These are phyloP conservation scores for Lysandra bellargus DNA, from an alignment of 2,888 invertebrate species.

Conservation along the genomic window DNA sequence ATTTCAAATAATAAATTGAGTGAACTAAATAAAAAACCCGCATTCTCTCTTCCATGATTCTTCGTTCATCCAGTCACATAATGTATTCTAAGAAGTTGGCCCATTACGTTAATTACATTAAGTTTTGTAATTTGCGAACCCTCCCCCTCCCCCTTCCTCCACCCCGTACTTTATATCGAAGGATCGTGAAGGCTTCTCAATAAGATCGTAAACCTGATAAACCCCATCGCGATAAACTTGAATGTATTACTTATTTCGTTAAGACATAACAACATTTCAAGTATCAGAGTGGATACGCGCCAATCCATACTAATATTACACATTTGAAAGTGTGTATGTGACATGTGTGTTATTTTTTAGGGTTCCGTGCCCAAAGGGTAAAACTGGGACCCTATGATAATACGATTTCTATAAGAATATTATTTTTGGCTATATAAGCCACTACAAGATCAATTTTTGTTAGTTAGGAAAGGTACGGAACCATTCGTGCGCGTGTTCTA, in stretches of 20 bases:
- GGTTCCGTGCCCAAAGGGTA: too few relatives aligned
- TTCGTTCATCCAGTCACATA: background rate
- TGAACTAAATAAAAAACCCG: background rate
- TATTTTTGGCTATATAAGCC: too few relatives aligned
- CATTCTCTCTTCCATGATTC: background rate
- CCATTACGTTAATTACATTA: slow-evolving; percentile 13
- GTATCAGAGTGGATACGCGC: background rate
- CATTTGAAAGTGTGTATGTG: too few relatives aligned
- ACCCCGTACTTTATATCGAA: background rate
- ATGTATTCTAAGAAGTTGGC: background rate
- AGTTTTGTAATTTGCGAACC: slow-evolving; percentile 11
- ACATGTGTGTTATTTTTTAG: too few relatives aligned
- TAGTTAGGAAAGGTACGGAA: too few relatives aligned
- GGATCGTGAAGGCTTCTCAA: background rate
- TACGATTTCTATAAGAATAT: too few relatives aligned
- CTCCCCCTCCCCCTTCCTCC: background rate
- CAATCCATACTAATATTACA: too few relatives aligned
- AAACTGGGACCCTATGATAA: too few relatives aligned
- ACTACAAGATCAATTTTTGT: too few relatives aligned
- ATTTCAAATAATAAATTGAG: too few relatives aligned
- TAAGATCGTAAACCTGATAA: slow-evolving; percentile 3
- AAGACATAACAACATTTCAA: background rate
- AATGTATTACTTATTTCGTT: background rate
- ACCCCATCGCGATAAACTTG: background rate
- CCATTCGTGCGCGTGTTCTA: too few relatives aligned